Base-by-base conservation (phyloP, 2,888 invertebrate genomes). In the Liopterus haemorrhoidalis region DNA sequence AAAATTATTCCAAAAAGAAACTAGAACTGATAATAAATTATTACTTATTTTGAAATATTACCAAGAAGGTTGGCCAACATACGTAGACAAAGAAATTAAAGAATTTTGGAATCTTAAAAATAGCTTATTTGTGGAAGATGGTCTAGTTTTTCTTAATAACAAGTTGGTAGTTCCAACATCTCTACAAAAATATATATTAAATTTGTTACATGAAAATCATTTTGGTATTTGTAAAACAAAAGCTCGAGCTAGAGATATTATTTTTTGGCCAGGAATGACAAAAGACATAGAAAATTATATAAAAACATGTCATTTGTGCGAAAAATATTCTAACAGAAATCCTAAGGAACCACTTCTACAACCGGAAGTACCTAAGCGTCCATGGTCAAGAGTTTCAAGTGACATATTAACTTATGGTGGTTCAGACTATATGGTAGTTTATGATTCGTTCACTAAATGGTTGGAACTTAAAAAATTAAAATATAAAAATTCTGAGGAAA, bases 191-290 rank as follows among this genome's bases (percentile, higher is more conserved):
- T 28, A 45, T 20, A 49, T 51, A 36, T 31, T 51, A 31, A 22
- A 44, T 3, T 22, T 44, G 43, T 40, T 50, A 11, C 48, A 53
- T 46, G 40, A 49, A 27, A 33, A 41, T 27, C 49, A 51, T 38
- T 43, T 44, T 37, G 51, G 48, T 6, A 30, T 46, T 14, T 16
- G 27, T 2, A 42, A 48, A 36, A 37, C 39, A 18, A 38, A 50
- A 19, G 37, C 24, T n/a, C 32, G 32, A 19, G 45, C 48, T 15
- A 50, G 33, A 30, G 25, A 50, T 27, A 19, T 46, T 20, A 14
- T 52, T 5, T 52, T 42, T 41, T 49, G 49, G 51, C 48, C 51
- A 6, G 36, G 16, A 21, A 46, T 53, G 11, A 31, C 24, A n/a
- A 20, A 15, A 20, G 35, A 51, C 15, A 47, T 53, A 1, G 28